Evolutionary conservation across 30 jellyfish, hydroid and myxozoan species (phyloP).

Genomic region (Clytia hemisphaerica): DNA sequence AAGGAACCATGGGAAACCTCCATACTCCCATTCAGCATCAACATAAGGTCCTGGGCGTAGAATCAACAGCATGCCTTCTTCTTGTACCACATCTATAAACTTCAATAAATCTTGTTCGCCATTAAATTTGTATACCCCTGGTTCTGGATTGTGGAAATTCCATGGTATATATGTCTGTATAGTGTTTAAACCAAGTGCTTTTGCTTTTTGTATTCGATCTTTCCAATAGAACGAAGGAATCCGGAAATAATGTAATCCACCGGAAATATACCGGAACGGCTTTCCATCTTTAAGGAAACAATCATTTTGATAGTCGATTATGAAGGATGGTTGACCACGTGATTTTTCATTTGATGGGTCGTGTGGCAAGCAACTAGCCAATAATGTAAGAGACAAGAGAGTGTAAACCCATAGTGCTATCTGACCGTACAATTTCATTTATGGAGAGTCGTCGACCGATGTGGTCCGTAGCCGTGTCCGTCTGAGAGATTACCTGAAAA

Average conservation of each 20-base stretch:
- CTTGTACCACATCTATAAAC: constrained; percentile 67
- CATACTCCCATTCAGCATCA: constrained; percentile 92
- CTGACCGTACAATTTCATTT: too few relatives aligned
- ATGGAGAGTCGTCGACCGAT: too few relatives aligned
- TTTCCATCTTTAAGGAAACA: constrained; percentile 79
- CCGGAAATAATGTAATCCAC: constrained; percentile 84
- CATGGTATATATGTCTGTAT: constrained; percentile 85
- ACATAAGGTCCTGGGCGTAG: constrained; percentile 91
- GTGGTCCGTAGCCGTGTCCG: too few relatives aligned
- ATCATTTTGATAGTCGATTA: constrained; percentile 48
- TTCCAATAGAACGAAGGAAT: constrained; percentile 80
- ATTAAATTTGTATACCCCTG: constrained; percentile 56
- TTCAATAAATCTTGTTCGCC: constrained; percentile 51
- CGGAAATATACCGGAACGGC: constrained; percentile 88
- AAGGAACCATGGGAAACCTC: constrained; percentile 86
- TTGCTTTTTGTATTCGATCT: constrained; percentile 66
- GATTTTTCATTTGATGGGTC: too few relatives aligned
- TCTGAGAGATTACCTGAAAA: too few relatives aligned
- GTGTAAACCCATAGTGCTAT: too few relatives aligned
- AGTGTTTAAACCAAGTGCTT: constrained; percentile 83
- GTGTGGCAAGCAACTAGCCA: too few relatives aligned
- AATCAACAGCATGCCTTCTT: constrained; percentile 53
- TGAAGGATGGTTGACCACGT: too few relatives aligned
- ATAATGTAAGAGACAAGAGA: too few relatives aligned
- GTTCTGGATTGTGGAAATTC: constrained; percentile 71